Base-by-base conservation (phyloP, 2,797 vertebrate species). In the Cuculus canorus region DNA sequence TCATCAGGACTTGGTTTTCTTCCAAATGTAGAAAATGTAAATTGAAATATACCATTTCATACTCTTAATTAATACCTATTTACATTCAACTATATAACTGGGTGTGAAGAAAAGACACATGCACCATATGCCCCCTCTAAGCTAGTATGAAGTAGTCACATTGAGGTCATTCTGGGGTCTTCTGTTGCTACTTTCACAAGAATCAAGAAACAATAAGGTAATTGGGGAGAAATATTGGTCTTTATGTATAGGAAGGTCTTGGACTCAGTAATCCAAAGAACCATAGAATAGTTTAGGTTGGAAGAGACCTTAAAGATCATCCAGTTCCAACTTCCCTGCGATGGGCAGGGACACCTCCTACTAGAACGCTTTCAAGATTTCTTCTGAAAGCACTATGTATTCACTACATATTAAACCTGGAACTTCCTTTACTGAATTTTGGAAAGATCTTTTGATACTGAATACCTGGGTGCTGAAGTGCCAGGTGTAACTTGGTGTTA, bases 1-100 rank as follows among this genome's bases (percentile, higher is more conserved):
- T 92, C 50, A 88, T 87, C 37, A 56, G 66, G 54, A 78, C n/a
- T 82, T 86, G 37, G 14, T 72, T 91, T 94, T 76, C 82, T 96
- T 92, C 56, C 69, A 92, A 78, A 73, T 73, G 66, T 9, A 82
- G 81, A 79, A 88, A 91, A 85, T 59, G 14, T 82, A 91, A 87
- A 82, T 91, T 35, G 28, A 86, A 82, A 71, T 87, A 64, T 54
- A 30, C 17, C 9, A 9, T 69, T 75, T 59, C 4, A 11, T 92
- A 30, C 78, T 85, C 47, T 65, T 92, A 45, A 60, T 57, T 69
- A 87, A 93, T 86, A 77, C 19, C n/a, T 77, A 7, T 91, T 82
- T 45, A 52, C 37, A 24, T 72, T 89, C 69, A 78, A 32, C 71
- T 83, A 30, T 50, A 12, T 76, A 71, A 72, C 60, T 53, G 35